Percentiles rank a stretch among this genome's conserved stretches.
Evolutionary conservation across 2,113 vertebrate species (phyloP).

Genomic region (Indri indri): DNA sequence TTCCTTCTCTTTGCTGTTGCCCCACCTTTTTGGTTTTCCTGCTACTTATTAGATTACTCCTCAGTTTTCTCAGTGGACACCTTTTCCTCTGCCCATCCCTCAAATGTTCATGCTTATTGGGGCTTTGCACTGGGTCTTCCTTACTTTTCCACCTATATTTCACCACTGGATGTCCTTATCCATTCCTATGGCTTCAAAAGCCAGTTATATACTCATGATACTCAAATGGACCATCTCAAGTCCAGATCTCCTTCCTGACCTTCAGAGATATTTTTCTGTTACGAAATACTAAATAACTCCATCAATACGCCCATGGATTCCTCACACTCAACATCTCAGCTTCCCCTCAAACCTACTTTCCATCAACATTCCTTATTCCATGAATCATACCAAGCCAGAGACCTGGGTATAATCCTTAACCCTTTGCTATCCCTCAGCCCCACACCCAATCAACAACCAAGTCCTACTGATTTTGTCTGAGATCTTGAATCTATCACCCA

Average conservation of each 20-base stretch:
- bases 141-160: not conserved
- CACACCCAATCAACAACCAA: not conserved
- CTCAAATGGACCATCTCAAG: not conserved
- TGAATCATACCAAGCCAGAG: not conserved
- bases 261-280: not conserved
- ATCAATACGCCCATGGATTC: not conserved
- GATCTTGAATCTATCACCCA: not conserved
- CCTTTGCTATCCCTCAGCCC: not conserved
- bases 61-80: not conserved
- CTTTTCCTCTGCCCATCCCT: not conserved
- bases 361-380: not conserved
- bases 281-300: not conserved
- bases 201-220: not conserved
- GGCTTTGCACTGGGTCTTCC: not conserved
- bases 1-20: not conserved
- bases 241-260: not conserved
- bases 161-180: not conserved
- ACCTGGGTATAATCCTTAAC: not conserved
- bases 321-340: not conserved
- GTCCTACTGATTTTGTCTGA: not conserved
- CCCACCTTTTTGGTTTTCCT: not conserved
- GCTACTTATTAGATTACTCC: not conserved
- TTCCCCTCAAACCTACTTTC: not conserved
- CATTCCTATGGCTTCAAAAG: not conserved
- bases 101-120: not conserved